phyloP scores from a whole-genome alignment of 2,797 vertebrate genomes.

The Sebastes glaucus region DNA sequence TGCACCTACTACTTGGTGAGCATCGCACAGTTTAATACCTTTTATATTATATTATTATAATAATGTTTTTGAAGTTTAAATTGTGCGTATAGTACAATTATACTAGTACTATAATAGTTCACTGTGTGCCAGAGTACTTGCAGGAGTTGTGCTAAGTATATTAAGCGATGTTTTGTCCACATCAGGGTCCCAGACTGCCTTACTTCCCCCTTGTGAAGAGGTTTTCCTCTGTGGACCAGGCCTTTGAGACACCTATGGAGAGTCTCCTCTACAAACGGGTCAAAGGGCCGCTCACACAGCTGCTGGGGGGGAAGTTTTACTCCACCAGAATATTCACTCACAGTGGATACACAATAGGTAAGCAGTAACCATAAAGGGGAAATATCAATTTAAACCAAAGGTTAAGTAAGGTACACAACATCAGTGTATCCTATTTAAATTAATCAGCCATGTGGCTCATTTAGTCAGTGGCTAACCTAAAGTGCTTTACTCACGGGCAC shows the following conservation, averaged over 20 bases:
- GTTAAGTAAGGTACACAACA: background rate
- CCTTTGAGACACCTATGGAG: slow-evolving; percentile 48
- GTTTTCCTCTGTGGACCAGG: slow-evolving; percentile 37
- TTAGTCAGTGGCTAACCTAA: background rate
- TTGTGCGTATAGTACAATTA: background rate
- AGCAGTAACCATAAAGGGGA: background rate
- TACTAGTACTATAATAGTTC: background rate
- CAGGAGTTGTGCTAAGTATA: background rate
- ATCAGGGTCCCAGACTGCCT: slow-evolving; percentile 43
- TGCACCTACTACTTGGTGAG: slow-evolving; percentile 46
- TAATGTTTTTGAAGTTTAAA: background rate
- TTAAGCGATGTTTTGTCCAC: background rate
- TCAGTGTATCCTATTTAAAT: no score
- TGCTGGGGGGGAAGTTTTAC: slow-evolving; percentile 41
- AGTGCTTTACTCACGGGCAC: background rate
- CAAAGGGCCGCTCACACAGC: slow-evolving; percentile 16
- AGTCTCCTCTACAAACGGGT: slow-evolving; percentile 24
- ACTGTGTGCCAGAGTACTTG: background rate
- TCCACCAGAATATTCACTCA: slow-evolving; percentile 5
- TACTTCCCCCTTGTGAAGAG: slow-evolving; percentile 16
- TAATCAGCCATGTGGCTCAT: background rate
- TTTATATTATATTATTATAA: background rate
- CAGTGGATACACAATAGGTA: slow-evolving; percentile 47
- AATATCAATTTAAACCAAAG: background rate
- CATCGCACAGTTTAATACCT: accelerated